Evolutionary conservation across 2,113 vertebrate genomes (phyloP).

Genomic region (Heliornis fulica): DNA sequence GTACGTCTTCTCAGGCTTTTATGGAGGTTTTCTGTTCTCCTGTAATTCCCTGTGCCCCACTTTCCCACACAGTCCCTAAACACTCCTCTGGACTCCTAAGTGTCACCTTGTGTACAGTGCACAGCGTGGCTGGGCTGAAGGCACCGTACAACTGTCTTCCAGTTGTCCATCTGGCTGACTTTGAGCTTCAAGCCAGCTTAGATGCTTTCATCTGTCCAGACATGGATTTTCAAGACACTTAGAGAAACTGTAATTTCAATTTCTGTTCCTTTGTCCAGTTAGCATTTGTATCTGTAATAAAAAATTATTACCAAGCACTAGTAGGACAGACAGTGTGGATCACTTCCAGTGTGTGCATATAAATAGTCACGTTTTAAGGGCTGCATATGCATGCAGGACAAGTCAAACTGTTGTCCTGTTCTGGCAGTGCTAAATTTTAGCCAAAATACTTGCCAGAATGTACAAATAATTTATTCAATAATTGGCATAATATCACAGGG

Average conservation of each 20-base stretch:
- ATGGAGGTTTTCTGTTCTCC: background rate
- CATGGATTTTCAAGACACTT: background rate
- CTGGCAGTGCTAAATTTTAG: background rate
- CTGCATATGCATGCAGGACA: background rate
- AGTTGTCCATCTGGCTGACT: background rate
- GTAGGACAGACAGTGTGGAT: background rate
- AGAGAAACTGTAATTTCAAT: background rate
- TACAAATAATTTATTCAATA: background rate
- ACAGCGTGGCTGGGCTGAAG: background rate
- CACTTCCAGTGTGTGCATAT: background rate
- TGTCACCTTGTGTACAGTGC: background rate
- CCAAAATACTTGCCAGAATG: background rate
- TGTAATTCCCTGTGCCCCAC: background rate
- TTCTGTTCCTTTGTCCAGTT: background rate
- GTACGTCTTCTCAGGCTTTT: background rate
- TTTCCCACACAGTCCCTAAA: background rate
- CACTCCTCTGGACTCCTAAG: background rate
- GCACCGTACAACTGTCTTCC: accelerated
- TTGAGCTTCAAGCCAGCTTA: background rate
- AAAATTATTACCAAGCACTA: background rate
- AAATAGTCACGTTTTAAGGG: background rate
- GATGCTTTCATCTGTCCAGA: background rate
- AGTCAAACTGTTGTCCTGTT: background rate
- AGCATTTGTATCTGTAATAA: background rate
- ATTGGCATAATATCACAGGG: too few relatives aligned